Evolutionary conservation across 2,797 vertebrate genomes (phyloP).

Genomic region (Amphiprion clarkii): DNA sequence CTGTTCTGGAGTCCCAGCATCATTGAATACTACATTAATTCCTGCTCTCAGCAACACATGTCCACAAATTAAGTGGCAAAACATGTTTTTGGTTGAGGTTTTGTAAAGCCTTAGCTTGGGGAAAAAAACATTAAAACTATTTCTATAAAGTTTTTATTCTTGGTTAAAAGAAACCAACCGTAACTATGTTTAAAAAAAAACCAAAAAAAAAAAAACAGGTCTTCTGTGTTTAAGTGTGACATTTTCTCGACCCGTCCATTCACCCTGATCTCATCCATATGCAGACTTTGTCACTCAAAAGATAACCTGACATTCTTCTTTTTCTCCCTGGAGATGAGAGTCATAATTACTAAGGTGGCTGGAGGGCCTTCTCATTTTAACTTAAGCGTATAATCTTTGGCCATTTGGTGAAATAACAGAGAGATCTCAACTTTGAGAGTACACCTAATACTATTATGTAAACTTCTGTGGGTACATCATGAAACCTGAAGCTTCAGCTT

Average conservation of each 20-base stretch:
- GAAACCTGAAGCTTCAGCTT: constrained; percentile 17
- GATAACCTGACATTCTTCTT: not conserved
- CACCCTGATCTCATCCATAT: not conserved
- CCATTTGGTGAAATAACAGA: not conserved
- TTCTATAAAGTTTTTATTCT: too few species aligned
- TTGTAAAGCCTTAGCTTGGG: too few species aligned
- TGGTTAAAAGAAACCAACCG: too few species aligned
- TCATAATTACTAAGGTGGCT: not conserved
- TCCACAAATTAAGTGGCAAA: not conserved
- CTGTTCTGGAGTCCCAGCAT: not conserved
- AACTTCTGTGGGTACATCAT: constrained; percentile 1
- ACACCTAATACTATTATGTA: constrained; percentile 10
- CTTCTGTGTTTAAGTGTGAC: not conserved
- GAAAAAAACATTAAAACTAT: too few species aligned
- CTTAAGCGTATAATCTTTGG: not conserved
- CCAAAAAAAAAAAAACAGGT: not conserved
- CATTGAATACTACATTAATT: not conserved
- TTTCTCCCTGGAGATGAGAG: not conserved
- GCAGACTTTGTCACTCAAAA: not conserved
- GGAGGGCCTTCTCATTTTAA: not conserved
- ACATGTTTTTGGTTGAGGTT: too few species aligned
- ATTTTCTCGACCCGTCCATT: not conserved
- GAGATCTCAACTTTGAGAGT: not conserved
- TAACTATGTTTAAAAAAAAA: not conserved
- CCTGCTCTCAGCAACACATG: not conserved